Evolutionary conservation across 2,113 vertebrate genomes (phyloP).

Genomic region (Gymnocephalus cernua): DNA sequence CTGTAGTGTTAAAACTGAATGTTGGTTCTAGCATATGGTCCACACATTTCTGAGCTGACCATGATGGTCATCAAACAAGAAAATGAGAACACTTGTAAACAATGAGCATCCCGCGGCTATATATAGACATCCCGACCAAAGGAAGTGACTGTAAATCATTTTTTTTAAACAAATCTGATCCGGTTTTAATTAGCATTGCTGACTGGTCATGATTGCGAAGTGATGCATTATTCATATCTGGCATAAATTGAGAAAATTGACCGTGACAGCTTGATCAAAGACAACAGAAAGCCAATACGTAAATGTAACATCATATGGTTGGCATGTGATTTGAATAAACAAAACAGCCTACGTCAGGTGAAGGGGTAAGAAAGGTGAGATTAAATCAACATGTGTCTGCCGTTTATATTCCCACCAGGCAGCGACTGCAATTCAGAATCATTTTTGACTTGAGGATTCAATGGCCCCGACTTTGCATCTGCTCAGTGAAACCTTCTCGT

Average conservation of each 20-base stretch:
- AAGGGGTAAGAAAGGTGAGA: constrained; percentile 28
- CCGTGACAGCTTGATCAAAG: constrained; percentile 47
- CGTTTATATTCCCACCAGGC: constrained; percentile 1
- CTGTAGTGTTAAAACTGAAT: neutral
- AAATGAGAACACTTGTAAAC: constrained; percentile 27
- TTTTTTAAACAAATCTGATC: constrained; percentile 23
- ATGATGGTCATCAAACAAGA: constrained; percentile 23
- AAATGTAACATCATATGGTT: constrained; percentile 25
- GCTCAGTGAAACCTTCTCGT: neutral
- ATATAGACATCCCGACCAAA: neutral
- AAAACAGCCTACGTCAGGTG: constrained; percentile 17
- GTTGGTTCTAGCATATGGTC: constrained; percentile 39
- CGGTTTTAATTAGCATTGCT: constrained; percentile 1
- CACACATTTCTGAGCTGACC: constrained; percentile 39
- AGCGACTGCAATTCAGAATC: neutral
- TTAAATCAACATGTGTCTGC: constrained; percentile 47
- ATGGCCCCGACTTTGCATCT: neutral
- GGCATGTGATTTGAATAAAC: constrained; percentile 36
- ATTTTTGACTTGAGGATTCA: neutral
- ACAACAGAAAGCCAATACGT: constrained; percentile 38
- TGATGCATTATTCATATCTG: constrained; percentile 42
- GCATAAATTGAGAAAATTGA: constrained; percentile 31
- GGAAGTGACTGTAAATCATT: neutral
- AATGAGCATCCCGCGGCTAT: constrained; percentile 4
- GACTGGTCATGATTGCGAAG: neutral